phyloP scores from a whole-genome alignment of 2,797 vertebrate species.

The Catharus ustulatus region DNA sequence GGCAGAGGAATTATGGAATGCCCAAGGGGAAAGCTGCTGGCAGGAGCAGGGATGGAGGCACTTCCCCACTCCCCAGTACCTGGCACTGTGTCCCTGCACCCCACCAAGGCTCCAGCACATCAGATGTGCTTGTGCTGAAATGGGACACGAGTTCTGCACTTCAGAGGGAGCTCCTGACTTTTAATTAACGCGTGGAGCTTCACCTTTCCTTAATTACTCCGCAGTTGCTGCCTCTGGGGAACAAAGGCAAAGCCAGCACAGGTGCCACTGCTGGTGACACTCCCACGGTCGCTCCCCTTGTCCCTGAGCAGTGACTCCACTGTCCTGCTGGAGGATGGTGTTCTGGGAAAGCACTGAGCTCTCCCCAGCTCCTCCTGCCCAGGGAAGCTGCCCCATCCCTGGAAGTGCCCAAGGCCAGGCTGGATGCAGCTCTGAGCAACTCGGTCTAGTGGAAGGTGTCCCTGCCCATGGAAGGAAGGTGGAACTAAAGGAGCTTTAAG shows the following conservation, averaged over 20 bases:
- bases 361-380: neutral
- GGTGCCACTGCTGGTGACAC: neutral
- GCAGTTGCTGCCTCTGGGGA: neutral
- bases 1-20: neutral
- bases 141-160: neutral
- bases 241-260: neutral
- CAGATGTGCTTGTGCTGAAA: neutral
- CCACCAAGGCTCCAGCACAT: accelerated
- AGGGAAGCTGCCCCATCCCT: neutral
- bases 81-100: accelerated
- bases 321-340: neutral
- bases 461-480: neutral
- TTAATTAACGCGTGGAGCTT: neutral
- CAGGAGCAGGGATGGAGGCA: neutral
- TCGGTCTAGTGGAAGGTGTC: neutral
- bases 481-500: neutral
- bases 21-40: neutral
- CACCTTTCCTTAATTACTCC: neutral
- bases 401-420: neutral
- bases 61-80: neutral
- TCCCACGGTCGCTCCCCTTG: accelerated
- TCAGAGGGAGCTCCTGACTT: neutral
- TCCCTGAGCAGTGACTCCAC: neutral
- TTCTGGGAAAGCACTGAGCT: neutral
- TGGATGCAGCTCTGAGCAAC: neutral